A percentile compares a stretch with the other conserved stretches of the same genome.
These are phyloP conservation scores for Heliconius charithonia DNA, from an alignment of 2,888 invertebrate species.

Conservation along the genomic window DNA sequence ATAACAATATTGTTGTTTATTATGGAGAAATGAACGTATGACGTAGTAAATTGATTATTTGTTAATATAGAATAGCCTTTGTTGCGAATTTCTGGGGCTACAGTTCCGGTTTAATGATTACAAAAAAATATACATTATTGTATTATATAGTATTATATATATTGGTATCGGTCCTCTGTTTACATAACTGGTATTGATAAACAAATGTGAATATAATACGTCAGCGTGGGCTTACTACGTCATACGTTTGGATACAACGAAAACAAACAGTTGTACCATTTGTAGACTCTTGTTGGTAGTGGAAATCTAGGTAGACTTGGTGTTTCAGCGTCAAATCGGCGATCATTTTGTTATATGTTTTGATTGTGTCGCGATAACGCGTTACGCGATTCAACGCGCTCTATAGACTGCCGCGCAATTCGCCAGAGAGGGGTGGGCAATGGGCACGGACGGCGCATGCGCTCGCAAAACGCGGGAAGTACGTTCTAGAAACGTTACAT, in stretches of 20 bases:
- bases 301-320: slow-evolving; percentile 55
- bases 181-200: slow-evolving; percentile 31
- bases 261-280: slow-evolving; percentile 67
- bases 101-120: background rate
- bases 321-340: slow-evolving; percentile 67
- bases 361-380: slow-evolving; percentile 57
- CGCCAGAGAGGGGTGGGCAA: slow-evolving; percentile 65
- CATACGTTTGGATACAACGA: slow-evolving; percentile 59
- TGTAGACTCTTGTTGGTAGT: slow-evolving; percentile 53
- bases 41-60: slow-evolving; percentile 36
- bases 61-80: slow-evolving; percentile 1
- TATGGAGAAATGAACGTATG: slow-evolving; percentile 40
- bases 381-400: slow-evolving; percentile 68
- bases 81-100: background rate
- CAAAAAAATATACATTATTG: background rate
- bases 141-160: too few relatives aligned
- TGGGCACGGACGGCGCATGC: slow-evolving; percentile 69
- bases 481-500: slow-evolving; percentile 68
- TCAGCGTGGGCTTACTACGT: slow-evolving; percentile 56
- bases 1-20: slow-evolving; percentile 24
- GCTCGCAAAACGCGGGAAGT: slow-evolving; percentile 74
- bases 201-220: slow-evolving; percentile 38
- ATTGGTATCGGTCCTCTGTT: background rate
- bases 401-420: slow-evolving; percentile 74
- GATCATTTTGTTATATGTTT: slow-evolving; percentile 68